These are phyloP conservation scores for Cataglyphis hispanica DNA, from an alignment of 1,140 invertebrate genomes.

Conservation along the genomic window DNA sequence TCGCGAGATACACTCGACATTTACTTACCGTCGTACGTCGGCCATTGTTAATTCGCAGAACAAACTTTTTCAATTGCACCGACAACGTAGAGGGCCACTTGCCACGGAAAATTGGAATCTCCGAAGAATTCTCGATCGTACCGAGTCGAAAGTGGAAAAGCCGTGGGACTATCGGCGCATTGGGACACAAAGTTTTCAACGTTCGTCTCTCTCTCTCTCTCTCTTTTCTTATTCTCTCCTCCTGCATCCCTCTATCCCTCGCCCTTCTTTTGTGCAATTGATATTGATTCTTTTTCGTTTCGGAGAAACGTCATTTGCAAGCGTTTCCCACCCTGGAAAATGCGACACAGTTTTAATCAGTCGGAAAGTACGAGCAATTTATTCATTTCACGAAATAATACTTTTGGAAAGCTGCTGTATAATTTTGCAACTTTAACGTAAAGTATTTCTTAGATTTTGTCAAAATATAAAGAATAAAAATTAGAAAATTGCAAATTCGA, in stretches of 20 bases:
- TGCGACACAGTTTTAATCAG: conserved; percentile 15
- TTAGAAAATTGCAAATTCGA: background rate
- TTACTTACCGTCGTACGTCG: conserved; percentile 52
- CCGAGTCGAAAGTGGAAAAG: conserved; percentile 45
- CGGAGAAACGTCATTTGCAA: conserved; percentile 46
- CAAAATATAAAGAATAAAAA: background rate
- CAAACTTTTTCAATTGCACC: conserved; percentile 61
- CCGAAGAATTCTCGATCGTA: conserved; percentile 57
- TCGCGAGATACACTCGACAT: conserved; percentile 57
- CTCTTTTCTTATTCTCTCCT: background rate
- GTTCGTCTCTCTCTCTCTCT: background rate
- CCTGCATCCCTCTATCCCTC: no score
- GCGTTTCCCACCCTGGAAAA: conserved; percentile 20
- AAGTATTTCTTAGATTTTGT: background rate
- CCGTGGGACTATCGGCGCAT: conserved; percentile 49
- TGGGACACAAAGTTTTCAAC: conserved; percentile 50
- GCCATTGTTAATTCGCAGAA: conserved; percentile 65
- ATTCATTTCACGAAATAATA: conserved; percentile 2
- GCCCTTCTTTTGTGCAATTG: conserved; percentile 38
- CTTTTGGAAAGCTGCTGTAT: background rate
- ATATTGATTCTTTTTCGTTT: conserved; percentile 45
- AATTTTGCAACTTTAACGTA: background rate
- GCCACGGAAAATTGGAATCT: conserved; percentile 45
- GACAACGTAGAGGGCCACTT: conserved; percentile 34
- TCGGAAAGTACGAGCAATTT: background rate